Base-by-base conservation (phyloP, 2,888 invertebrate genomes). In the Drosophila stalkeri region DNA sequence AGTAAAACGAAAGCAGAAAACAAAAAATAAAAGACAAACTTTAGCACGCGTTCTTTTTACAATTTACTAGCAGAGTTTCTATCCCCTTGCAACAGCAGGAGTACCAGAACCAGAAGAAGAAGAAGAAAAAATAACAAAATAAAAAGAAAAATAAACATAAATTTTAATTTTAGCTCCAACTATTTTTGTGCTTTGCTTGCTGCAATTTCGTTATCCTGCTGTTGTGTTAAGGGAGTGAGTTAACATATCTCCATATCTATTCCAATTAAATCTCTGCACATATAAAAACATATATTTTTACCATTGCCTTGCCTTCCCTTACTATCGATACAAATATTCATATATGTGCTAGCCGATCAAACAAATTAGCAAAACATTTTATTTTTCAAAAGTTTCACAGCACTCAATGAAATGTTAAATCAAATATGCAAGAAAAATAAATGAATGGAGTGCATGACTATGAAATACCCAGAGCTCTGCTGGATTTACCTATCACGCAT, bases 1-100 rank as follows among this genome's bases (percentile, higher is more conserved):
- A 33, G 1, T 18, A 23, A 37, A 52, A 8, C 31, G 11, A n/a
- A 51, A 31, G n/a, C n/a, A 31, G 6, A 49, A 12, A 33, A 18
- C 5, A 8, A 41, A 43, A n/a, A 33, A 54, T 20, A 54, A 23
- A 51, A 51, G 49, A 31, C 49, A 37, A 47, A 47, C 14, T 61
- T 33, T 47, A 18, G 23, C n/a, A 61, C 47, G 46, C 52, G 37
- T 62, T 20, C 39, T 43, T 74, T 49, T 41, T 61, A 51, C 64
- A 70, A 18, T 65, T 74, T 51, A 74, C 39, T 23, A 37, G 64
- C 64, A n/a, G 41, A 62, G 54, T 64, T 73, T 55, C 18, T n/a
- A 23, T 33, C 44, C 35, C 55, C 18, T 31, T 31, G 18, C 52
- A 49, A n/a, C 20, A 6, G 49, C n/a, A 47, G 46, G 14, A 44